phyloP scores from a whole-genome alignment of 2,113 vertebrate genomes.

The Australoheros scitulus region DNA sequence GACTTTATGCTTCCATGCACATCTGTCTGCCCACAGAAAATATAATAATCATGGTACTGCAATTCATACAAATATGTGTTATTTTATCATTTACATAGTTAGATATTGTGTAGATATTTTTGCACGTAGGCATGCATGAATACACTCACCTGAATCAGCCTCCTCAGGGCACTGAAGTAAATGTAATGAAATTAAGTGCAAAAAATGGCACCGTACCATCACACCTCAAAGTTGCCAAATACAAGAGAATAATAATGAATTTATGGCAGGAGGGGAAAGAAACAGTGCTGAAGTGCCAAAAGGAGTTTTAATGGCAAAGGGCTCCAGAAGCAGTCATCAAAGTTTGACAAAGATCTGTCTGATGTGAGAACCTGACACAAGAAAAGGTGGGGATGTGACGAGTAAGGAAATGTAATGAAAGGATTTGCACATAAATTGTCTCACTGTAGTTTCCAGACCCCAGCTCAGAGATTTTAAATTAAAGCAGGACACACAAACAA shows the following conservation, averaged over 20 bases:
- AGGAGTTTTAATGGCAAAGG: conserved; percentile 26
- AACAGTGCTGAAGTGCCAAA: conserved; percentile 11
- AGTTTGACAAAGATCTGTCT: conserved; percentile 12
- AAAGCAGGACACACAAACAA: conserved; percentile 65
- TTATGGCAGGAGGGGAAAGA: neutral
- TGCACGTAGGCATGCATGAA: conserved; percentile 25
- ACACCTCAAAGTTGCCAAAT: conserved; percentile 65
- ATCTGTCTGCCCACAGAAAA: conserved; percentile 57
- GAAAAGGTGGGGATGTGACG: neutral
- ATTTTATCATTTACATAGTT: conserved; percentile 53
- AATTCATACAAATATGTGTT: conserved; percentile 30
- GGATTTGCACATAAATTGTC: conserved; percentile 7
- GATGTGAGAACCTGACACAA: neutral
- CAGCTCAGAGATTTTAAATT: conserved; percentile 40
- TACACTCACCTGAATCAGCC: conserved; percentile 32
- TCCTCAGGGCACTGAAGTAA: conserved; percentile 64
- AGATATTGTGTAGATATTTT: conserved; percentile 37
- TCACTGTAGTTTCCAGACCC: conserved; percentile 24
- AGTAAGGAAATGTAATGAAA: conserved; percentile 27
- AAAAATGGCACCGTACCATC: conserved; percentile 76
- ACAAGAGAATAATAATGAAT: conserved; percentile 51
- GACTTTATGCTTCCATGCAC: conserved; percentile 65
- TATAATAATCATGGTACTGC: conserved; percentile 41
- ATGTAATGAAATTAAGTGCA: conserved; percentile 80
- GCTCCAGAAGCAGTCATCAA: conserved; percentile 1